Base-by-base conservation (phyloP, 2,888 invertebrate species). In the Chrysolina oricalcia region DNA sequence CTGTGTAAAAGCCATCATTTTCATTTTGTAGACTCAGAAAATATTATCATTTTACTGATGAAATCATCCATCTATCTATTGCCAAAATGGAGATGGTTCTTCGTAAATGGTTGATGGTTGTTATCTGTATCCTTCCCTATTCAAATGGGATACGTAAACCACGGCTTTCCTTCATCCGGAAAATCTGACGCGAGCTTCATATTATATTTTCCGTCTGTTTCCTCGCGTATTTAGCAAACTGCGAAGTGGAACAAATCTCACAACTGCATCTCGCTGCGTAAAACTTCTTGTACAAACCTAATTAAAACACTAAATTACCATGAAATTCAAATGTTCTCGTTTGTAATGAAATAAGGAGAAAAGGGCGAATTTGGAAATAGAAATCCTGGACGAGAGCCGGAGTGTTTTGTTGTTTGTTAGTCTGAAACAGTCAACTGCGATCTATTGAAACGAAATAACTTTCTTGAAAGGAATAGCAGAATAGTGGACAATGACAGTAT, bases 261-360 rank as follows among this genome's bases (percentile, higher is more conserved):
- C 65, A 53, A 65, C 65, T 71, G 71, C 71, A 71, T 71, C 71
- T 71, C 53, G 67, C 70, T 70, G 67, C 48, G 73, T 71, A 71
- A 73, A 76, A 76, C 68, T 76, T 74, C 70, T 71, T 72, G 74
- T 70, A 73, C 77, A 74, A 78, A 79, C 76, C 72, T 78, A 82
- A 82, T 82, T 82, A 82, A 81, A 81, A 81, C 79, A 81, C 80
- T 81, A 80, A 82, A 81, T 82, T 81, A 81, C 80, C 81, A 81
- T 81, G 81, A 82, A 81, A 82, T 82, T 81, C 75, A 73, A 80
- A 77, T 78, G 80, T 77, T 74, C 74, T 43, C 65, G 63, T 73
- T 70, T 46, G 72, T 65, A 72, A 73, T 71, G 74, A 67, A 67
- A 71, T 48, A 67, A 53, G 69, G 46, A 59, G 35, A 62, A 65